A percentile compares a stretch with the other conserved stretches of the same genome.
These are phyloP conservation scores for Stictonetta naevosa DNA, from an alignment of 2,113 vertebrate species.

Conservation along the genomic window DNA sequence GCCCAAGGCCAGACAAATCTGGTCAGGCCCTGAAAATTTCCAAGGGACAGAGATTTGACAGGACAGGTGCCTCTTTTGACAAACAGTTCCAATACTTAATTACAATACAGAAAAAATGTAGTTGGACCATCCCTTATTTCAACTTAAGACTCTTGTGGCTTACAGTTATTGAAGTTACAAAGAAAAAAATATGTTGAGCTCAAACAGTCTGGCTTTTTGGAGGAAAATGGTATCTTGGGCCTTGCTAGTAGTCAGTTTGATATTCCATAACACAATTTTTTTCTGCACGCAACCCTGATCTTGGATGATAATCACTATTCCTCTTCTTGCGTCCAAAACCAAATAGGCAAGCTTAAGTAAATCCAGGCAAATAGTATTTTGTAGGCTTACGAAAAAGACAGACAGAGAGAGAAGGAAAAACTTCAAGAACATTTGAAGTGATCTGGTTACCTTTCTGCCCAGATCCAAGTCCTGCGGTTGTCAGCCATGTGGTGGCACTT, in stretches of 20 bases:
- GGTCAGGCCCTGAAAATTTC: background rate
- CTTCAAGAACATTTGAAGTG: background rate
- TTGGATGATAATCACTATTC: background rate
- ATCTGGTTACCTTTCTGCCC: background rate
- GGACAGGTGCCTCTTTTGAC: background rate
- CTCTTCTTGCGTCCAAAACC: background rate
- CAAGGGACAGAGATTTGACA: background rate
- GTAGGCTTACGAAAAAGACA: background rate
- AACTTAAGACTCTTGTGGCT: background rate
- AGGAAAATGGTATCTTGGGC: background rate
- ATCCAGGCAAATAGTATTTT: background rate
- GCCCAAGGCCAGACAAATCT: background rate
- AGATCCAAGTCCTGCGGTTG: background rate
- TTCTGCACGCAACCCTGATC: background rate
- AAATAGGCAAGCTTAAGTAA: background rate
- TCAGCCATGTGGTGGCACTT: background rate
- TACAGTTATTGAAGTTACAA: background rate
- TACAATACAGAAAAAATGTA: background rate
- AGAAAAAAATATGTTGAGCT: background rate
- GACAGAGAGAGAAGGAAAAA: background rate
- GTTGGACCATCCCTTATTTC: background rate
- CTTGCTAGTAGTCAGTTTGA: background rate
- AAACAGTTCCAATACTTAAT: background rate
- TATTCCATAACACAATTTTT: background rate
- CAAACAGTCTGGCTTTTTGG: background rate